Evolutionary conservation across 2,113 vertebrate species (phyloP).

Genomic region (Myiozetetes cayanensis): DNA sequence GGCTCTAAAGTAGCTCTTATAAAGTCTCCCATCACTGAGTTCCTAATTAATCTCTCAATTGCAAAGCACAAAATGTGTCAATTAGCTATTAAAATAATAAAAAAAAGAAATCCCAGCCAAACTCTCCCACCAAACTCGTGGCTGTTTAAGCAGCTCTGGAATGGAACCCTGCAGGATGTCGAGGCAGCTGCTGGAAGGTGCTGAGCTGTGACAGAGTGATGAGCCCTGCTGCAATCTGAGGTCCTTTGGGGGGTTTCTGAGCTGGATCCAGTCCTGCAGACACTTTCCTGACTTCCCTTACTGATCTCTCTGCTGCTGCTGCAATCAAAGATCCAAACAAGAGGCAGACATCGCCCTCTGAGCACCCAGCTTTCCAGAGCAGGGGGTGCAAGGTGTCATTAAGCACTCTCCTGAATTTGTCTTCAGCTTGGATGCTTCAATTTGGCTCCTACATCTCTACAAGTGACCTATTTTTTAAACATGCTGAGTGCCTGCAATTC

Average conservation of each 20-base stretch:
- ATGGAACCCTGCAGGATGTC: not conserved
- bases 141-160: not conserved
- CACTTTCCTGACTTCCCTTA: not conserved
- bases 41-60: not conserved
- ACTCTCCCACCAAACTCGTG: not conserved
- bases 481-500: not conserved
- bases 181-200: not conserved
- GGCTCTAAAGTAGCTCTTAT: not conserved
- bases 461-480: conserved; percentile 24
- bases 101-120: not conserved
- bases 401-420: not conserved
- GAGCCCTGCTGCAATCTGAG: not conserved
- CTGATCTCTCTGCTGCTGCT: not conserved
- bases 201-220: not conserved
- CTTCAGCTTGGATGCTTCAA: not conserved
- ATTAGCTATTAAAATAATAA: not conserved
- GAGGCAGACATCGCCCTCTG: not conserved
- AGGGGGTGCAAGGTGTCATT: not conserved
- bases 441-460: not conserved
- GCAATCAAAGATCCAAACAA: not conserved
- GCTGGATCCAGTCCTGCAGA: not conserved
- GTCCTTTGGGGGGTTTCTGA: not conserved
- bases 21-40: not conserved
- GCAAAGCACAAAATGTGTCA: not conserved
- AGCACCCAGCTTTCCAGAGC: not conserved